Evolutionary conservation across 2,113 vertebrate genomes (phyloP).

Genomic region (Crotalus helleri): DNA sequence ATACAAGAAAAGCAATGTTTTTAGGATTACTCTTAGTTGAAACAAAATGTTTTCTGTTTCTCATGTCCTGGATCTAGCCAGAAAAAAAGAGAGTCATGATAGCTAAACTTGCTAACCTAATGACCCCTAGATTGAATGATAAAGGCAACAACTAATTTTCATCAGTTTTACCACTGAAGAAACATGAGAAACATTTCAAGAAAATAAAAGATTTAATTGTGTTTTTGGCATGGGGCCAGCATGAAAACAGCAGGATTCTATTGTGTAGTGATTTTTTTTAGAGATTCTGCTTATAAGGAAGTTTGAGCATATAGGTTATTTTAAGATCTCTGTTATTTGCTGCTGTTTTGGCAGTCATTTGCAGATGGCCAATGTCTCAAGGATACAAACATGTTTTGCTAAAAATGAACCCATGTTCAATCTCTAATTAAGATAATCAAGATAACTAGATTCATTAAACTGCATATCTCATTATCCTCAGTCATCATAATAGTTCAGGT

Average conservation of each 20-base stretch:
- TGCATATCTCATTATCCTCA: not conserved
- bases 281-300: not conserved
- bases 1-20: not conserved
- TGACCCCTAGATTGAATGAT: not conserved
- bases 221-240: not conserved
- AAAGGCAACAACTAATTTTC: not conserved
- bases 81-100: not conserved
- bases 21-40: not conserved
- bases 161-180: not conserved
- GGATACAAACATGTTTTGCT: not conserved
- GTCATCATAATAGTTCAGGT: not conserved
- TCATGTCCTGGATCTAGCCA: not conserved
- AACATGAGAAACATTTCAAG: not conserved
- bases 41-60: not conserved
- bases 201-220: not conserved
- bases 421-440: not conserved
- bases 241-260: not conserved
- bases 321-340: not conserved
- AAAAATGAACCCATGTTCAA: not conserved
- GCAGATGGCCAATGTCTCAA: not conserved
- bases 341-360: not conserved
- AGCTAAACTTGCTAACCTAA: not conserved
- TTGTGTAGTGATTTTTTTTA: not conserved
- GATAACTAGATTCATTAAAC: not conserved
- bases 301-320: not conserved